phyloP scores from a whole-genome alignment of 2,113 vertebrate genomes.

The Indicator maculatus region DNA sequence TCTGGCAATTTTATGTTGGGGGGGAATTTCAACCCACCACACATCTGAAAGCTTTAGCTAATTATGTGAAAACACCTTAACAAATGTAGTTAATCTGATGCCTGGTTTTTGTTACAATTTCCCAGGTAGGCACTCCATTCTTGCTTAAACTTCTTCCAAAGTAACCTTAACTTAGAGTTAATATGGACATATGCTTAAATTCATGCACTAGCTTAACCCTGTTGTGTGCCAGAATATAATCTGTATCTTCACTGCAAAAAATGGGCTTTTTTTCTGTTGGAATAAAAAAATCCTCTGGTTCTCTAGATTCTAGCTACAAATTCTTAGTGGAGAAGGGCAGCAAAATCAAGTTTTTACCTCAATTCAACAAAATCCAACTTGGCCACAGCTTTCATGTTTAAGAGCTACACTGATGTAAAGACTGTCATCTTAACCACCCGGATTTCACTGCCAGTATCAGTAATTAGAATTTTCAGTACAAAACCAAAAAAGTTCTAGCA shows the following conservation, averaged over 20 bases:
- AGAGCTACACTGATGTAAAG: not conserved
- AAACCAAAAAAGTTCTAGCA: not conserved
- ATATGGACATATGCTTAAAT: not conserved
- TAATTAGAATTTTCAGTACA: not conserved
- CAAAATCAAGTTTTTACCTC: not conserved
- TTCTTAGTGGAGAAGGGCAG: not conserved
- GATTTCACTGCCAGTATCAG: not conserved
- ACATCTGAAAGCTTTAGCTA: not conserved
- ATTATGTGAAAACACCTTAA: not conserved
- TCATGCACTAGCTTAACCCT: not conserved
- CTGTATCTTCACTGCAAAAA: not conserved
- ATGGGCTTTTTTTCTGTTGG: not conserved
- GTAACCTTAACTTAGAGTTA: not conserved
- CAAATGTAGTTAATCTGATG: not conserved
- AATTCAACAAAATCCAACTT: not conserved
- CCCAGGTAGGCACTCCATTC: not conserved
- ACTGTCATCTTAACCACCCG: not conserved
- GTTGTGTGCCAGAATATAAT: not conserved
- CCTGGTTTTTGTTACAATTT: not conserved
- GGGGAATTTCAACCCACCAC: too few relatives aligned
- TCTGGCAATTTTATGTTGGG: too few relatives aligned
- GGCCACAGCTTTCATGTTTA: not conserved
- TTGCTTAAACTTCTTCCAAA: not conserved
- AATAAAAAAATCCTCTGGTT: not conserved
- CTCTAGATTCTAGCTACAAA: not conserved